Evolutionary conservation across 2,113 vertebrate species (phyloP).

Genomic region (Podiceps cristatus): DNA sequence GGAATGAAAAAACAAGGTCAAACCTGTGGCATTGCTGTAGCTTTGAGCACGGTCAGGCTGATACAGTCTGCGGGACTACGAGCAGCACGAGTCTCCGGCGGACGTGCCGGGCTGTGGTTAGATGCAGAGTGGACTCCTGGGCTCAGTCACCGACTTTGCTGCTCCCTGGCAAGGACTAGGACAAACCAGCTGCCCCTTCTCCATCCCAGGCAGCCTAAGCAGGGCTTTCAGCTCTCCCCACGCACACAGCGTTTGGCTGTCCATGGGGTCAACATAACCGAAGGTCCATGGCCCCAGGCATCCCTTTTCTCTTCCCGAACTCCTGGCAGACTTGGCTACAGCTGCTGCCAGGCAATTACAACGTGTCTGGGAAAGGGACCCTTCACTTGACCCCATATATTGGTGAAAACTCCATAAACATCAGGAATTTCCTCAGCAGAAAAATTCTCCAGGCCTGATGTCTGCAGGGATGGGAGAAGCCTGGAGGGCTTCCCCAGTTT

Average conservation of each 20-base stretch:
- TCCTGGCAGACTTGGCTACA: neutral
- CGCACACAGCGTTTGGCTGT: neutral
- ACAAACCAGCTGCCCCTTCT: neutral
- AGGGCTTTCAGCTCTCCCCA: neutral
- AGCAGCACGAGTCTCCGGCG: neutral
- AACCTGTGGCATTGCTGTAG: neutral
- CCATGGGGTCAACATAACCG: neutral
- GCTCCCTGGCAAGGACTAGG: neutral
- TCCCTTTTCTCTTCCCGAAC: neutral
- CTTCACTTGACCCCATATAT: neutral
- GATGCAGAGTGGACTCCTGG: neutral
- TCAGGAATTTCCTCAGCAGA: neutral
- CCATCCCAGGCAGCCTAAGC: neutral
- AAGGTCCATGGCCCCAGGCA: accelerated
- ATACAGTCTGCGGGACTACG: neutral
- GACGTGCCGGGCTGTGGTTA: neutral
- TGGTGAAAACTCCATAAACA: neutral
- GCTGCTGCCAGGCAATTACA: neutral
- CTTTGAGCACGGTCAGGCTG: neutral
- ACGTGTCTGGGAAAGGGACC: neutral
- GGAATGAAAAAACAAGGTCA: constrained; percentile 3
- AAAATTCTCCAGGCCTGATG: neutral
- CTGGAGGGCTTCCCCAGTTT: neutral
- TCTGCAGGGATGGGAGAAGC: neutral
- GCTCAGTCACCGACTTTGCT: neutral